A percentile compares a stretch with the other conserved stretches of the same genome.
Conservation (phyloP, 2,113 vertebrate species). For the Motacilla alba region DNA sequence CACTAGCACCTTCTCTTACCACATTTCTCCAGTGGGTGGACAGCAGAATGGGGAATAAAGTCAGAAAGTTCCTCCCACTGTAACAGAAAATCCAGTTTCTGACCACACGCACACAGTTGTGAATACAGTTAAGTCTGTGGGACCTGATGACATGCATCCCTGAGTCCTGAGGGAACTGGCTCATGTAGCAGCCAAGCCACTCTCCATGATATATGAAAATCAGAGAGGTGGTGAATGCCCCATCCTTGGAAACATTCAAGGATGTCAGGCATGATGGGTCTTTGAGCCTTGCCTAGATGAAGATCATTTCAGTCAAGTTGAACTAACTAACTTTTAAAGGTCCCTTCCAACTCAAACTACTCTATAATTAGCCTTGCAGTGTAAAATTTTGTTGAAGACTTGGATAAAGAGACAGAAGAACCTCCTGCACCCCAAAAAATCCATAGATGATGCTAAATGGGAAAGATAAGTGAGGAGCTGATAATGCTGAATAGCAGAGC, state of each 20-base stretch:
- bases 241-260: background rate
- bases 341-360: background rate
- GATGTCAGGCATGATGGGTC: background rate
- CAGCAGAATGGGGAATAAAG: too few relatives aligned
- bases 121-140: background rate
- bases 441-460: background rate
- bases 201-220: background rate
- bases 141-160: background rate
- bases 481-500: background rate
- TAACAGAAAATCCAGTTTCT: background rate
- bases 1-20: background rate
- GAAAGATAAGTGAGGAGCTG: background rate
- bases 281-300: background rate
- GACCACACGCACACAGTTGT: fast-evolving
- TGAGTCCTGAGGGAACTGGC: background rate
- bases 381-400: background rate
- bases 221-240: background rate
- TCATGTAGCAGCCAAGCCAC: background rate
- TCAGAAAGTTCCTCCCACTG: background rate
- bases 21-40: background rate
- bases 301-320: background rate
- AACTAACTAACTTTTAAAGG: background rate
- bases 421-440: background rate
- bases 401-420: background rate
- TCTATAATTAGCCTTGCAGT: background rate